phyloP scores from a whole-genome alignment of 1,140 invertebrate species.

The Whitmania pigra region DNA sequence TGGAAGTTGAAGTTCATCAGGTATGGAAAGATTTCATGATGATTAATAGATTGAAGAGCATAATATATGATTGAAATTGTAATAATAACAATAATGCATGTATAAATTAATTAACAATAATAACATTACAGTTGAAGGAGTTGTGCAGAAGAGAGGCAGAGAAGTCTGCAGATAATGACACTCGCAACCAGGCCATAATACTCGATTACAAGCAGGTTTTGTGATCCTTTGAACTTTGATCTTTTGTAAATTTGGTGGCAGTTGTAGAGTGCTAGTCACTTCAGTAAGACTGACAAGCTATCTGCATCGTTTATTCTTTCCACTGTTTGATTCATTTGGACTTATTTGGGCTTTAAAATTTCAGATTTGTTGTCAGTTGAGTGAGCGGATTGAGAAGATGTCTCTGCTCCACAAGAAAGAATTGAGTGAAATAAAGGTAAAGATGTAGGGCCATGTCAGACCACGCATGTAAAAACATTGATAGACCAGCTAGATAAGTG shows the following conservation, averaged over 20 bases:
- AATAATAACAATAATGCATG: background rate
- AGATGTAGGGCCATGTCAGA: too few relatives aligned
- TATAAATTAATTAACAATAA: too few relatives aligned
- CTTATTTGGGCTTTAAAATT: too few relatives aligned
- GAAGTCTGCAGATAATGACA: conserved; percentile 54
- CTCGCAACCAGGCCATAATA: conserved; percentile 61
- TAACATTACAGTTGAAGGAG: conserved; percentile 55
- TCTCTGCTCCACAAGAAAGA: conserved; percentile 46
- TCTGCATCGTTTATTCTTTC: too few relatives aligned
- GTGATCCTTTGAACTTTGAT: background rate
- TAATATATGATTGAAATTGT: background rate
- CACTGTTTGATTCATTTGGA: too few relatives aligned
- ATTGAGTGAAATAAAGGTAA: conserved; percentile 37
- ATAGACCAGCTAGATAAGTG: too few relatives aligned
- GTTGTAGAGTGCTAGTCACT: background rate
- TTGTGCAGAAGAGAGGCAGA: conserved; percentile 67
- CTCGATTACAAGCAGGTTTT: conserved; percentile 75
- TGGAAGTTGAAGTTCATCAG: conserved; percentile 62
- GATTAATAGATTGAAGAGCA: background rate
- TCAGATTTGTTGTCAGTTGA: conserved; percentile 64
- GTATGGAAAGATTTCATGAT: conserved; percentile 33
- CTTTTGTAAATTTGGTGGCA: background rate
- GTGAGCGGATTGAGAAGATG: conserved; percentile 64
- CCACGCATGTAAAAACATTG: too few relatives aligned
- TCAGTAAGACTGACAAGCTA: too few relatives aligned